These are phyloP conservation scores for Lepidocolaptes lacrymiger DNA, from an alignment of 2,797 vertebrate species.

Conservation along the genomic window DNA sequence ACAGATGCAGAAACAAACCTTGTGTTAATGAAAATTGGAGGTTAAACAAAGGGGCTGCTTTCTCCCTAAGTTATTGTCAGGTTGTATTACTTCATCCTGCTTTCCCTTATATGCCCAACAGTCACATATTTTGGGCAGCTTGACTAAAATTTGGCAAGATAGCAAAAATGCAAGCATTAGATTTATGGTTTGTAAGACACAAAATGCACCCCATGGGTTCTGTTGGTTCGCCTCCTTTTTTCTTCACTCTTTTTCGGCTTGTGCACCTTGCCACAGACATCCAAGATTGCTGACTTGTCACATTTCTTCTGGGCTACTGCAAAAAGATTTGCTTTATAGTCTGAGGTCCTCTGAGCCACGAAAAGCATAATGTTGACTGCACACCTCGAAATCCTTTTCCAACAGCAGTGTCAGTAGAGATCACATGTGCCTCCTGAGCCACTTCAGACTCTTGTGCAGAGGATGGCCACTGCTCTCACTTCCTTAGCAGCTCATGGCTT, in stretches of 20 bases:
- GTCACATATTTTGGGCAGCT: neutral
- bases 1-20: neutral
- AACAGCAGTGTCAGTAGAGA: neutral
- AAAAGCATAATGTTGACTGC: neutral
- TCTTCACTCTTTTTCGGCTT: neutral
- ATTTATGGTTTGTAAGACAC: neutral
- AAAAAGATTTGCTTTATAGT: neutral
- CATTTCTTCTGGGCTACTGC: neutral
- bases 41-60: neutral
- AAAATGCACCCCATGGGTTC: neutral
- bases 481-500: neutral
- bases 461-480: neutral
- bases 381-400: neutral
- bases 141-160: neutral
- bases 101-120: neutral
- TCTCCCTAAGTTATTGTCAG: neutral
- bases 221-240: neutral
- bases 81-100: neutral
- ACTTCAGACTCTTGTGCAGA: neutral
- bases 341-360: neutral
- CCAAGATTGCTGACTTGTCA: neutral
- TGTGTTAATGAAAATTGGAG: neutral
- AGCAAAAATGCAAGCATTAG: neutral
- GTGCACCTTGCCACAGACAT: neutral
- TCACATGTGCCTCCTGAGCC: neutral